phyloP scores from a whole-genome alignment of 2,797 vertebrate species.

The Capromys pilorides region DNA sequence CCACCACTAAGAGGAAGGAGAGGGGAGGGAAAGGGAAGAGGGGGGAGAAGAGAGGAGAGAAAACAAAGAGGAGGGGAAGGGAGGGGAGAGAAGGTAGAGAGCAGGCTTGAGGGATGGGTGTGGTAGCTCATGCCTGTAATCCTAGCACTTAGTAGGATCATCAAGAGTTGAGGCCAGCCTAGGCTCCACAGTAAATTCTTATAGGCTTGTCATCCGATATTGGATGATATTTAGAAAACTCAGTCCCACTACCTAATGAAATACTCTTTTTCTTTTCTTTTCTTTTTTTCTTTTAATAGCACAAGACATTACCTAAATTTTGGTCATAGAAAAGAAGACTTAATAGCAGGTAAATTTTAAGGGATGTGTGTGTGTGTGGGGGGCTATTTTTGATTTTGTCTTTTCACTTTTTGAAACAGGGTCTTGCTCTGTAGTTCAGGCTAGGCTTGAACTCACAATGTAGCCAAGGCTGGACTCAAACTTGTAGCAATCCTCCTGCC shows the following conservation, averaged over 20 bases:
- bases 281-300: constrained; percentile 45
- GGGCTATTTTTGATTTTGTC: background rate
- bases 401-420: background rate
- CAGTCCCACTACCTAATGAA: constrained; percentile 16
- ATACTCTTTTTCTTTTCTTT: background rate
- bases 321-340: background rate
- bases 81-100: background rate
- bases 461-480: background rate
- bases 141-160: background rate
- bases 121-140: background rate
- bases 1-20: background rate
- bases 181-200: background rate
- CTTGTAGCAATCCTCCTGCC: background rate
- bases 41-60: no score
- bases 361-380: background rate
- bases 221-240: background rate
- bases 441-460: background rate
- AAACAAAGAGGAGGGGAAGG: no score
- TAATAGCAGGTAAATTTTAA: constrained; percentile 59
- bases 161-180: background rate
- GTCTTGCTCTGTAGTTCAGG: background rate
- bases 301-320: constrained; percentile 52
- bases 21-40: no score
- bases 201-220: background rate
- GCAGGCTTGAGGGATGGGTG: background rate